phyloP scores from a whole-genome alignment of 2,797 vertebrate genomes.

The Thaleichthys pacificus region DNA sequence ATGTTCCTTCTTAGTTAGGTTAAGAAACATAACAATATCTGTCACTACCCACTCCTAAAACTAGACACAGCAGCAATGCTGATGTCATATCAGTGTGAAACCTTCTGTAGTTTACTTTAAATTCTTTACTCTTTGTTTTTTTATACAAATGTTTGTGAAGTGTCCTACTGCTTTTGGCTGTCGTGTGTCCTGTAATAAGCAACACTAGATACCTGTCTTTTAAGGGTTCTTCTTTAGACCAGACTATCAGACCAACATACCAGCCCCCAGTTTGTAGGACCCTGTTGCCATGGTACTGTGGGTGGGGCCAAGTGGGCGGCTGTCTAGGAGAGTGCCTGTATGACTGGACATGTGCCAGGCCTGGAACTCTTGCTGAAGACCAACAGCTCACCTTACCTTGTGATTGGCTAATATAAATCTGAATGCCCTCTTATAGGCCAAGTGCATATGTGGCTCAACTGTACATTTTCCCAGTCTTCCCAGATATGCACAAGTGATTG shows the following conservation, averaged over 20 bases:
- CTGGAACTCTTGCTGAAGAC: not conserved
- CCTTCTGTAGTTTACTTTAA: too few relatives aligned
- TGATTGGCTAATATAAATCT: too few relatives aligned
- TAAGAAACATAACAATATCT: not conserved
- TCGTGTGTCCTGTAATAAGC: not conserved
- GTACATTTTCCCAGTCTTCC: too few relatives aligned
- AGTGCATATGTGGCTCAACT: not conserved
- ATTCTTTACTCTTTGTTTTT: too few relatives aligned
- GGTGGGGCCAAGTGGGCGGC: not conserved
- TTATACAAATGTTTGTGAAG: not conserved
- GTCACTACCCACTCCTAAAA: not conserved
- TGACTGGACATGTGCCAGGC: not conserved
- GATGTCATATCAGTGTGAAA: too few relatives aligned
- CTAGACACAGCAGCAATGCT: too few relatives aligned
- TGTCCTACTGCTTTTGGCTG: not conserved
- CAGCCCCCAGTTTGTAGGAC: constrained; percentile 15
- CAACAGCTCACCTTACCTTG: not conserved
- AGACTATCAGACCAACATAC: constrained; percentile 18
- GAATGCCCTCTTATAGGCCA: not conserved
- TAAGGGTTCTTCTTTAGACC: not conserved
- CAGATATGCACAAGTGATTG: not conserved
- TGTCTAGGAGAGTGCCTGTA: constrained; percentile 9
- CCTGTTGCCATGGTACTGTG: constrained; percentile 27
- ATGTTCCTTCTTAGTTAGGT: not conserved
- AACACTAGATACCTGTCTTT: too few relatives aligned